These are phyloP conservation scores for Bubalus kerabau DNA, from an alignment of 2,113 vertebrate genomes.

Conservation along the genomic window DNA sequence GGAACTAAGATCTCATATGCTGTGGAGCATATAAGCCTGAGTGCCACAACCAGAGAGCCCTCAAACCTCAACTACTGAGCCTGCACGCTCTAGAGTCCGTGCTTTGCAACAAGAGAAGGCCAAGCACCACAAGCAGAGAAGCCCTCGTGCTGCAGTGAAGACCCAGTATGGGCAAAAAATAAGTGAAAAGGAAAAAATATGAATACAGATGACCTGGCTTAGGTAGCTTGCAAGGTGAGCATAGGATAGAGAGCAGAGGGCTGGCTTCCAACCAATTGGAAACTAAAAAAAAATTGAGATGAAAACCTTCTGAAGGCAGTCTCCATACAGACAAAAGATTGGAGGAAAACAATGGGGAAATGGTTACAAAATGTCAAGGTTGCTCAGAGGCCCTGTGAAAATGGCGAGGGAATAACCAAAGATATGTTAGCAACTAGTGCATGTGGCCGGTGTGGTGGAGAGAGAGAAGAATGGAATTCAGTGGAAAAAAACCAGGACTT, in stretches of 20 bases:
- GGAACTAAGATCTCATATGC: neutral
- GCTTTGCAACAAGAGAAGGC: neutral
- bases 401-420: neutral
- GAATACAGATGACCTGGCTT: neutral
- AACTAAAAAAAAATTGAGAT: neutral
- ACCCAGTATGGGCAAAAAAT: neutral
- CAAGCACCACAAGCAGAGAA: neutral
- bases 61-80: neutral
- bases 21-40: neutral
- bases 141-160: neutral
- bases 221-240: neutral
- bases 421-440: neutral
- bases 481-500: constrained; percentile 14
- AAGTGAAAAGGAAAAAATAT: neutral
- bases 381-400: neutral
- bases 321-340: neutral
- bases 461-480: neutral
- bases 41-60: neutral
- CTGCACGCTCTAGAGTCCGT: neutral
- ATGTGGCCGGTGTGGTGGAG: neutral
- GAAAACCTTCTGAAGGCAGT: neutral
- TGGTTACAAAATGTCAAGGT: neutral
- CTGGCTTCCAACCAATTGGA: neutral
- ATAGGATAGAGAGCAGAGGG: neutral
- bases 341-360: neutral